Evolutionary conservation across 2,888 invertebrate species (phyloP).

Genomic region (Cancer borealis): DNA sequence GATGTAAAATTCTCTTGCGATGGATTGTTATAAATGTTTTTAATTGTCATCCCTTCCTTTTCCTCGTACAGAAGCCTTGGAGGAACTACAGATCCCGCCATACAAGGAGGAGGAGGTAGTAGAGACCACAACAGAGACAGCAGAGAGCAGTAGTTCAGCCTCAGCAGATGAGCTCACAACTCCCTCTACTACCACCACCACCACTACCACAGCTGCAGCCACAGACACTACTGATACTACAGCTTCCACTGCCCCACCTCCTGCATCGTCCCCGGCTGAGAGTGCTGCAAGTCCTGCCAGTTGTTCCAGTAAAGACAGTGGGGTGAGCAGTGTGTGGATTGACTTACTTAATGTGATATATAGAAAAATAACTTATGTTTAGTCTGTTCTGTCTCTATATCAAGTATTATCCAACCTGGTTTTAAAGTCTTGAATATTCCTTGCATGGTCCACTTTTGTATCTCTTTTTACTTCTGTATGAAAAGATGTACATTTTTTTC

Average conservation of each 20-base stretch:
- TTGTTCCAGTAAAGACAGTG: slow-evolving; percentile 73
- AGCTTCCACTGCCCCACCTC: slow-evolving; percentile 43
- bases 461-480: too few species aligned
- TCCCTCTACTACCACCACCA: slow-evolving; percentile 12
- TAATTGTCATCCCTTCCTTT: background rate
- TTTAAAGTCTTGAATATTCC: too few species aligned
- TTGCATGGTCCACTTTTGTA: too few species aligned
- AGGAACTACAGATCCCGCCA: slow-evolving; percentile 72
- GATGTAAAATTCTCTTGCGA: background rate
- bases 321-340: slow-evolving; percentile 54
- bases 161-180: background rate
- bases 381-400: too few species aligned
- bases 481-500: too few species aligned
- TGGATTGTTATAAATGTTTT: background rate
- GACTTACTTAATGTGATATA: background rate
- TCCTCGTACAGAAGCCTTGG: slow-evolving; percentile 68
- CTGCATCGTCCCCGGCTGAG: slow-evolving; percentile 62
- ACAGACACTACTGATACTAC: slow-evolving; percentile 38
- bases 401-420: too few species aligned
- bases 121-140: slow-evolving; percentile 28
- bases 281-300: slow-evolving; percentile 73
- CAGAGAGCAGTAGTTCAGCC: background rate
- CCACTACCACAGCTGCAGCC: slow-evolving; percentile 7
- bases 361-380: too few species aligned
- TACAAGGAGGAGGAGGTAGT: slow-evolving; percentile 71